Percentiles rank a stretch among this genome's conserved stretches.
Evolutionary conservation across 2,113 vertebrate genomes (phyloP).

Genomic region (Corynorhinus townsendii): DNA sequence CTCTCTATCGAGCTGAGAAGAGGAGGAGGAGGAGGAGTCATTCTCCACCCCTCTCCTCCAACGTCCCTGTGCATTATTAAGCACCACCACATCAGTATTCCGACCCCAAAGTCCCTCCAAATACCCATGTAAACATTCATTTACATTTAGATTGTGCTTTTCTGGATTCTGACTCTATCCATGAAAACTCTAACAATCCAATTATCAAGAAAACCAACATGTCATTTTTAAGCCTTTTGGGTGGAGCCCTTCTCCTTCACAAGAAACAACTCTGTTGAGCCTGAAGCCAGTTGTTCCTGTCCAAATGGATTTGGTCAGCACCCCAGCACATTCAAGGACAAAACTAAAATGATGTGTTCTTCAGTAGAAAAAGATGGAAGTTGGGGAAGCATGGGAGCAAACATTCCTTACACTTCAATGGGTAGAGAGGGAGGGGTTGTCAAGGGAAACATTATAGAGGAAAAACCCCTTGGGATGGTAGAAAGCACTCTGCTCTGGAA

Average conservation of each 20-base stretch:
- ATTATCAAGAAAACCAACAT: constrained; percentile 71
- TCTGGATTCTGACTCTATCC: constrained; percentile 61
- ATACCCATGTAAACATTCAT: constrained; percentile 69
- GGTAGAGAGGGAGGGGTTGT: neutral
- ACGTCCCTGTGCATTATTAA: neutral
- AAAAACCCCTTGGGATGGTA: neutral
- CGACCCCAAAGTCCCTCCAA: constrained; percentile 54
- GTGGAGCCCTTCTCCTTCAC: neutral
- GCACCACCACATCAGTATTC: constrained; percentile 64
- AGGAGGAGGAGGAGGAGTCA: neutral
- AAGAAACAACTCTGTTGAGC: neutral
- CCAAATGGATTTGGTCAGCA: constrained; percentile 7
- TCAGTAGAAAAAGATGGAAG: neutral
- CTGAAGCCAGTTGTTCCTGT: neutral
- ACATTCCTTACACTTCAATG: neutral
- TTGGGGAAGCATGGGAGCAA: neutral
- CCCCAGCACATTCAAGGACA: neutral
- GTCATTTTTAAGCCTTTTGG: constrained; percentile 54
- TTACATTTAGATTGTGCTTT: constrained; percentile 75
- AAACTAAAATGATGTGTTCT: neutral
- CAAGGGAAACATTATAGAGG: neutral
- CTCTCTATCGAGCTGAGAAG: neutral
- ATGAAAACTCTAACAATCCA: constrained; percentile 69
- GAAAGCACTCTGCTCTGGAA: neutral
- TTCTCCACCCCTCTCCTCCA: neutral